Base-by-base conservation (phyloP, 2,888 invertebrate genomes). In the Euclidia mi region DNA sequence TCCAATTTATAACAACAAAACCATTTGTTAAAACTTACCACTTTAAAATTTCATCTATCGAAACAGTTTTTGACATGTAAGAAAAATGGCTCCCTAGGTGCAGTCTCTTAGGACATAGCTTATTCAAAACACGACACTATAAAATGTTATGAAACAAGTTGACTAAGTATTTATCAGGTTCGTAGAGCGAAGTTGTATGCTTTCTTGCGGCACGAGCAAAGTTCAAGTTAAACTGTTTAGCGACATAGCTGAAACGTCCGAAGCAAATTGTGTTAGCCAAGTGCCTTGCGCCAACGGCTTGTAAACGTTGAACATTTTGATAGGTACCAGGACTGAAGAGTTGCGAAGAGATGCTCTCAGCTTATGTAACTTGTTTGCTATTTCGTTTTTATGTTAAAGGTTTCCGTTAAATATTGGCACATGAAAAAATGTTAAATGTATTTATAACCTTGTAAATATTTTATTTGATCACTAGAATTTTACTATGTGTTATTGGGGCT, bases 211-310 rank as follows among this genome's bases (percentile, higher is more conserved):
- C 52, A 57, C 49, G 65, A 56, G 60, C 64, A 73, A 84, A 84
- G 73, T 76, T 66, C 45, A 56, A 79, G 65, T 78, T 85, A 87
- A 83, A 84, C 85, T 77, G 79, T 82, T 85, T 85, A 87, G 80
- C 71, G 79, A 78, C 76, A 69, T 75, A 66, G 79, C 76, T 75
- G 74, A 65, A 67, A 72, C 66, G 71, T 71, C 55, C 47, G 7
- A 41, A 65, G 69, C 66, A 87, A 87, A 89, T 88, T 87, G 79
- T 76, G 79, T 89, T 87, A 87, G 79, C 56, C 61, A 41, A 46
- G 50, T 71, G 66, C 78, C 78, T 81, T 76, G 75, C 57, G 63
- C 72, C 63, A 69, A 74, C 71, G 65, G 71, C 73, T 76, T 78
- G 76, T 71, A 75, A 82, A 81, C 75, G 76, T 71, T 57, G 71